Evolutionary conservation across 2,113 vertebrate genomes (phyloP), one percentile per base, ranked within the genome.

Genomic region (Aix galericulata): DNA sequence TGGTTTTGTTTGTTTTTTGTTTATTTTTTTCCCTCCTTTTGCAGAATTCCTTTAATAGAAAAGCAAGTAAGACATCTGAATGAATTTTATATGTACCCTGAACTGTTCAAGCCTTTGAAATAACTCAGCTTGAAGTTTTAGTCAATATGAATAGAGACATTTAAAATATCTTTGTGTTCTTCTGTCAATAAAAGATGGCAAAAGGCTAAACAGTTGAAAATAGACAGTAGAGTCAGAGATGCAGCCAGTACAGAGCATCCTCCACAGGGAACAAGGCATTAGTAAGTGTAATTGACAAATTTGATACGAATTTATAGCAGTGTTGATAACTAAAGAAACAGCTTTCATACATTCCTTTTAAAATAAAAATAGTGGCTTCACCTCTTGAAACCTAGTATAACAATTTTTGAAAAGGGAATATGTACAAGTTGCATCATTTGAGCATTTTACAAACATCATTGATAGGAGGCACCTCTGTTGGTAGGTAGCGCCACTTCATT

Each of bases 101-200:
- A 93, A 73, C 50, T 55, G 84, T 89, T 96, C 26, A 12, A 77
- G 76, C 64, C 80, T 97, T 91, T 93, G 75, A 96, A 95, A 95
- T 88, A 91, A 88, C 84, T 92, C 94, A 88, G 92, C 73, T 73
- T 86, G 96, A 96, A 86, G 73, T 81, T 94, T 95, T 52, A 94
- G 94, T 97, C 97, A 92, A 97, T 97, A 93, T 72, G 92, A 94
- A 85, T 75, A 80, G 87, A 97, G 86, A 78, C 89, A 86, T 95
- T 97, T 91, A 76, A 86, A 94, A 92, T 92, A 91, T 79, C 83
- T 36, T 23, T 82, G 84, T 44, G 91, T 69, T 83, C 73, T 69
- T 86, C 92, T 82, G 87, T 96, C 93, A 90, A 94, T 95, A 94
- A 48, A 25, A 53, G 82, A 69, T 55, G 77, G 77, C 84, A 94